Conservation (phyloP, 2,797 vertebrate genomes). For the Psittacula echo region DNA sequence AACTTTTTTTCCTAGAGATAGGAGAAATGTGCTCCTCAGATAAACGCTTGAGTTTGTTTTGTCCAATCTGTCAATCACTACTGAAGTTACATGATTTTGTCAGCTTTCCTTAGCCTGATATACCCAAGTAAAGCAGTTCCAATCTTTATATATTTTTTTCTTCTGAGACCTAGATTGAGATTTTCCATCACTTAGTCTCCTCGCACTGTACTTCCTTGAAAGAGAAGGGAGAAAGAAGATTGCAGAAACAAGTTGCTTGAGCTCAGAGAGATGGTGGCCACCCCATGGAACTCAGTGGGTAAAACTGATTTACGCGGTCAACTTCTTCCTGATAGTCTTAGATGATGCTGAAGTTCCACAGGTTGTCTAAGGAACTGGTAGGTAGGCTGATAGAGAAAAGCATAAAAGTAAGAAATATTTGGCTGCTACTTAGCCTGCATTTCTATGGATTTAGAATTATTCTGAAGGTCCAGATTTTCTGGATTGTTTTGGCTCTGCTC, state of each 20-base stretch:
- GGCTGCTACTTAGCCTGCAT: neutral
- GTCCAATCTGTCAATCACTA: neutral
- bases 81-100: neutral
- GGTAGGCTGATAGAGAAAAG: neutral
- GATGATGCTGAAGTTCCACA: neutral
- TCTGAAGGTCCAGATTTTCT: neutral
- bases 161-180: neutral
- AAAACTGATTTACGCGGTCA: neutral
- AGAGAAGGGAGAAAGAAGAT: neutral
- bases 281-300: neutral
- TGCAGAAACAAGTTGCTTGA: neutral
- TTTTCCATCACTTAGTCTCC: neutral
- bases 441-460: neutral
- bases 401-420: neutral
- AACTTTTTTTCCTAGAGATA: neutral
- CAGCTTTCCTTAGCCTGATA: neutral
- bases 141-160: neutral
- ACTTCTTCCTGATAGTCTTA: neutral
- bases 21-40: neutral
- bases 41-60: neutral
- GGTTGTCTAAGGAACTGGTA: neutral
- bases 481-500: neutral
- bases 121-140: neutral
- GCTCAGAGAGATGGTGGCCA: fast-evolving
- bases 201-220: neutral